Conservation (phyloP, 92 coral and sea anemone species). For the Umimayanthus chanpuru region DNA sequence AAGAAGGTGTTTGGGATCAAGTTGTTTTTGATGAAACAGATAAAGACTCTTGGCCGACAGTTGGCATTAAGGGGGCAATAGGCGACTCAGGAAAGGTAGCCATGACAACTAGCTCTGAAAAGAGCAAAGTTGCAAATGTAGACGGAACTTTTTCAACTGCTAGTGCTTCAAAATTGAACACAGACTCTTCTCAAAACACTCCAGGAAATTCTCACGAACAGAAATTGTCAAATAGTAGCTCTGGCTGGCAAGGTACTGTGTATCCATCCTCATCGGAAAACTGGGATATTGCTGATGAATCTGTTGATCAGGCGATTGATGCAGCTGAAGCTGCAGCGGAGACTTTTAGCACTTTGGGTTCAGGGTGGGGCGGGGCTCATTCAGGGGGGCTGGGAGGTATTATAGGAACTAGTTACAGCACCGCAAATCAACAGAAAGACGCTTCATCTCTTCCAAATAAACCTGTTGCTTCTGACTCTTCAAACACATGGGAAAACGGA, state of each 20-base stretch:
- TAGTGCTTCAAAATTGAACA: constrained; percentile 21
- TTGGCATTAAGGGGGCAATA: constrained; percentile 73
- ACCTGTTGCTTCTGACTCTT: constrained; percentile 48
- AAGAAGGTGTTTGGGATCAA: constrained; percentile 81
- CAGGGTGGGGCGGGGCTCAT: constrained; percentile 84
- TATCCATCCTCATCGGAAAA: constrained; percentile 63
- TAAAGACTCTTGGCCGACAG: constrained; percentile 94
- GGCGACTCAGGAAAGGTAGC: constrained; percentile 48
- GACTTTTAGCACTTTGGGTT: constrained; percentile 57
- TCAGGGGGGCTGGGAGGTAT: constrained; percentile 87
- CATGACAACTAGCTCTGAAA: constrained; percentile 59
- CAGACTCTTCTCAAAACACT: constrained; percentile 48
- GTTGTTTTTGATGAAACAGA: constrained; percentile 88
- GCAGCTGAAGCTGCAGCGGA: constrained; percentile 76
- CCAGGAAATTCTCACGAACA: constrained; percentile 51
- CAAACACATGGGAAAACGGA: constrained; percentile 48
- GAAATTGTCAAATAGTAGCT: constrained; percentile 52
- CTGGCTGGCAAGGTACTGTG: constrained; percentile 49
- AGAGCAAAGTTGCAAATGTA: constrained; percentile 43
- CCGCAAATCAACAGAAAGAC: constrained; percentile 50
- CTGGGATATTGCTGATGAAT: constrained; percentile 84
- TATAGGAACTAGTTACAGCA: constrained; percentile 68
- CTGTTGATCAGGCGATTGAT: constrained; percentile 85
- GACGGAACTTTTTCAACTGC: constrained; percentile 53
- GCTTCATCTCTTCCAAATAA: constrained; percentile 43